Percentiles rank a stretch among this genome's conserved stretches.
phyloP scores from a whole-genome alignment of 2,888 invertebrate species.

The Drosophila prolongata region DNA sequence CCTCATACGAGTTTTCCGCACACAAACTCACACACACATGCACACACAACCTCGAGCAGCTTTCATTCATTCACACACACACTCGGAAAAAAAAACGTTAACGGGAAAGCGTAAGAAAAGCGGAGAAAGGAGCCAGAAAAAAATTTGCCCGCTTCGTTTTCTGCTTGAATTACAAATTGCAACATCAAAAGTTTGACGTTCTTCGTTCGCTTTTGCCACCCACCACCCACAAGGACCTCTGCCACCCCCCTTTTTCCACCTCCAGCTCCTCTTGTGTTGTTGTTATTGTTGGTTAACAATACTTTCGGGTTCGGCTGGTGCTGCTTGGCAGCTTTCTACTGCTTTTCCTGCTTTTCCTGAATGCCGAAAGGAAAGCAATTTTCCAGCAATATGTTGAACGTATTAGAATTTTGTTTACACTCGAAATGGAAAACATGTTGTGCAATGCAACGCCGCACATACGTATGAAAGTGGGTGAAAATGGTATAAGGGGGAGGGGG shows the following conservation, averaged over 20 bases:
- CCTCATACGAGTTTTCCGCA: constrained; percentile 27
- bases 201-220: constrained; percentile 55
- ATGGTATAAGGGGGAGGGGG: not conserved
- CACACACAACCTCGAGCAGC: constrained; percentile 24
- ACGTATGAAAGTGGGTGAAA: not conserved
- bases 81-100: constrained; percentile 22
- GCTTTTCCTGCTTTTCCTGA: constrained; percentile 42
- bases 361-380: constrained; percentile 79
- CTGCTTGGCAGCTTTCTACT: constrained; percentile 45
- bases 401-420: constrained; percentile 80
- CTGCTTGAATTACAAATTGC: constrained; percentile 83
- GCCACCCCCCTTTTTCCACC: not conserved
- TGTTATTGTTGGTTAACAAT: constrained; percentile 69
- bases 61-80: constrained; percentile 35
- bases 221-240: not conserved
- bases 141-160: constrained; percentile 79
- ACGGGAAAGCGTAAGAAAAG: constrained; percentile 35
- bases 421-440: constrained; percentile 78
- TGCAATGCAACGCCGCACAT: constrained; percentile 67
- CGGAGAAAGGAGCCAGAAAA: constrained; percentile 43
- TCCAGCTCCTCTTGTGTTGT: constrained; percentile 49
- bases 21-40: not conserved
- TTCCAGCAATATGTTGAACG: constrained; percentile 74
- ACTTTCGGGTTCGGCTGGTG: constrained; percentile 68
- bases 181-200: constrained; percentile 83